Evolutionary conservation across 2,797 vertebrate genomes (phyloP), one percentile per base, ranked within the genome.

Genomic region (Acrossocheilus wenchowensis): DNA sequence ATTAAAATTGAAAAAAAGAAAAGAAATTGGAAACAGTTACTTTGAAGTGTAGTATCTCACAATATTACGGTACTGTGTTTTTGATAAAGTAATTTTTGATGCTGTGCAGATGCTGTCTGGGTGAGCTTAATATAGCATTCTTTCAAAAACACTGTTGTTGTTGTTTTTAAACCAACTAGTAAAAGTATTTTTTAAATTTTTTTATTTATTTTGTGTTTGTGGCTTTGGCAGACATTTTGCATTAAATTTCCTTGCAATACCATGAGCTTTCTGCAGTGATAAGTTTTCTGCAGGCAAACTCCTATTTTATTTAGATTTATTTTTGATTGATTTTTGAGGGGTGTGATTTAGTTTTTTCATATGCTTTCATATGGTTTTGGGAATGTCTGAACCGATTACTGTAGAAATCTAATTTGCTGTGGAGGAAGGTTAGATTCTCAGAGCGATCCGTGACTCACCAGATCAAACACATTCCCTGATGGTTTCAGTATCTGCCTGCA

Each of bases 401-500:
- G 41, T 15, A 54, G 23, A 26, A 57, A 86, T 83, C 23, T 48
- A 45, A 86, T 87, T 82, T 83, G 50, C 78, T 45, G 57, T 30
- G 48, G 30, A 81, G 71, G 41, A 74, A 78, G 50, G 54, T 30
- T 30, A 1, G 17, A 74, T 72, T 83, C 39, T 81, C 23, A 43
- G 50, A 48, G 43, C 15, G 26, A 7, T 34, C 11, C 50, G 0
- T 87, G 86, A 89, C 43, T 88, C 84, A 84, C 41, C 73, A 34
- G 73, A 82, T 71, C 86, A 80, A 85, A 84, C 57, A 21, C 64
- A 26, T 86, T 84, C 6, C 7, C 54, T 71, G 34, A 64, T 23
- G 2, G 54, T 73, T 86, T 88, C 85, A 57, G 62, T 52, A 78
- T 87, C 74, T 79, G 41, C 72, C 45, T 62, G 60, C n/a, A 74